Percentiles rank a stretch among this genome's conserved stretches.
phyloP scores from a whole-genome alignment of 2,888 invertebrate species.

The Ennomos quercinarius region DNA sequence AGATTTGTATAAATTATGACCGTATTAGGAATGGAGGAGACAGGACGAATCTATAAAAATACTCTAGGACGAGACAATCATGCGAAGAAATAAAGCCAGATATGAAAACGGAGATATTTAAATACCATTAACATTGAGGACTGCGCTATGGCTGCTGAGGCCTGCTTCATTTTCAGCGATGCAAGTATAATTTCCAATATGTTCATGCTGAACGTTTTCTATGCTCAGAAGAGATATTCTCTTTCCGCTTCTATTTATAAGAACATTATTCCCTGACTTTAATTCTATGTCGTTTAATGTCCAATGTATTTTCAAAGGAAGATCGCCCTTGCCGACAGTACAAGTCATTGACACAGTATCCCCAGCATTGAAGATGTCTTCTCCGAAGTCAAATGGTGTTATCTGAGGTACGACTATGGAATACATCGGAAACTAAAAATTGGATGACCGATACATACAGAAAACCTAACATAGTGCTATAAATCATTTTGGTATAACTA shows the following conservation, averaged over 20 bases:
- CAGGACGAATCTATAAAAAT: conserved; percentile 8
- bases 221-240: conserved; percentile 82
- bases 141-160: conserved; percentile 85
- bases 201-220: conserved; percentile 84
- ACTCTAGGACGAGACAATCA: neutral
- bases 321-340: conserved; percentile 89
- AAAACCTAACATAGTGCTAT: neutral
- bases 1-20: neutral
- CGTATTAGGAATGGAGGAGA: neutral
- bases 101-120: conserved; percentile 1
- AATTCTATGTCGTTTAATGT: conserved; percentile 86
- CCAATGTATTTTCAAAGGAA: conserved; percentile 89
- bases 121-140: conserved; percentile 83
- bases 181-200: conserved; percentile 87
- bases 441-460: neutral
- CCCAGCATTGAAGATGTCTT: conserved; percentile 89
- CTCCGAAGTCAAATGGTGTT: conserved; percentile 90
- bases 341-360: conserved; percentile 90
- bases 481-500: neutral
- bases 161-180: conserved; percentile 88
- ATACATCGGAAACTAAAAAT: neutral
- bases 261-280: conserved; percentile 55
- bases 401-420: conserved; percentile 88
- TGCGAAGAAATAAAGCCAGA: conserved; percentile 14
- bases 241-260: conserved; percentile 52